A percentile compares a stretch with the other conserved stretches of the same genome.
Evolutionary conservation across 2,888 invertebrate genomes (phyloP).

Genomic region (Acholoe squamosa): DNA sequence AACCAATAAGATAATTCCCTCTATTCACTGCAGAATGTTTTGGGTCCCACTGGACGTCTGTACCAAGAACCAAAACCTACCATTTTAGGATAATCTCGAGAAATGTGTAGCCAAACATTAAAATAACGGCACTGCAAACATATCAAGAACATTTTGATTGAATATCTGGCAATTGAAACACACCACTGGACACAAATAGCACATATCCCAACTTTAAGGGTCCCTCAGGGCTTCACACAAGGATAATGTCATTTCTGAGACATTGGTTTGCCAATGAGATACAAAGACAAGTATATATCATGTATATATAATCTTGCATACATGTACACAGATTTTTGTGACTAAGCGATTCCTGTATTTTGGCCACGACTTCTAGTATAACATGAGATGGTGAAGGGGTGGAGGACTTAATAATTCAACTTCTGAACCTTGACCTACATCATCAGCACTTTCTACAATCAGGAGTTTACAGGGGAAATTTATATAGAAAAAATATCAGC

Average conservation of each 20-base stretch:
- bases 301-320: constrained; percentile 24
- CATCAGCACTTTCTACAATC: constrained; percentile 13
- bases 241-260: background rate
- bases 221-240: too few relatives aligned
- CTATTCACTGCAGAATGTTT: too few relatives aligned
- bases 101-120: too few relatives aligned
- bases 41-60: too few relatives aligned
- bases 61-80: too few relatives aligned
- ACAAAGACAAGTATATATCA: background rate
- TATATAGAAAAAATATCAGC: background rate
- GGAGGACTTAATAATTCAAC: background rate
- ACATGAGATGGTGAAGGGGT: background rate
- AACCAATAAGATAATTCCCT: too few relatives aligned
- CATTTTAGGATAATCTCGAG: too few relatives aligned
- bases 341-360: background rate
- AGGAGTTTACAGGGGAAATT: background rate
- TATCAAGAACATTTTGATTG: too few relatives aligned
- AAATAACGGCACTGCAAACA: too few relatives aligned
- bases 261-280: background rate
- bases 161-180: too few relatives aligned
- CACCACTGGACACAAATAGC: too few relatives aligned
- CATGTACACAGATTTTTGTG: constrained; percentile 21
- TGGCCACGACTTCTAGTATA: constrained; percentile 9
- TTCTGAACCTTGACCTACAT: constrained; percentile 4
- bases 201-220: too few relatives aligned